Evolutionary conservation across 2,888 invertebrate genomes (phyloP), one percentile per base, ranked within the genome.

Genomic region (Macaria notata): DNA sequence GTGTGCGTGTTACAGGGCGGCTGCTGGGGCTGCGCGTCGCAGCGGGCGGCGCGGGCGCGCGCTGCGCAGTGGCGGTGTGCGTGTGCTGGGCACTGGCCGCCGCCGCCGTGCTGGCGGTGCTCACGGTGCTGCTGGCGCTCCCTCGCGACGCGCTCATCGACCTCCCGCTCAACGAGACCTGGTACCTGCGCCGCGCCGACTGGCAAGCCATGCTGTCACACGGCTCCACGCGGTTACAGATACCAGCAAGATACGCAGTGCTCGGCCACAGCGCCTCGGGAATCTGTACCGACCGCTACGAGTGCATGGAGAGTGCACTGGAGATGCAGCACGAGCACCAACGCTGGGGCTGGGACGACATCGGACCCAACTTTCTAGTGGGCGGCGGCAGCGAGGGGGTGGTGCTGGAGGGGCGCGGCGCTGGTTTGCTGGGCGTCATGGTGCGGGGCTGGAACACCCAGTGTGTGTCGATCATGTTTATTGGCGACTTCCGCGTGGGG

Each of bases 31-130:
- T 39, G 39, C 3, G 39, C 7, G 39, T 4, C 39, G 5, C 39
- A 8, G 8, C 6, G 8, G 39, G 39, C 6, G 6, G 3, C 39
- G 39, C 39, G 39, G 39, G 39, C 39, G 9, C 3, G 45, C 86
- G 89, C 56, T 88, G 88, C 79, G 84, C 87, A 70, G 83, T 88
- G 50, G 87, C 84, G 1, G 85, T 90, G 62, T 88, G 85, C 78
- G 83, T 87, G 62, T 88, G 88, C 76, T 90, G 89, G 87, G 79
- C 86, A 9, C 70, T 87, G 57, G 64, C 86, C 39, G 82, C 87
- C 9, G 81, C 81, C 46, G 71, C 71, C 36, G 36, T 7, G 39
- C 39, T 39, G 9, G 39, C 8, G 9, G 9, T 39, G 33, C 4
- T 8, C n/a, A 39, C 39, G 39, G 39, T 8, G 39, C 39, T 7